Evolutionary conservation across 35 echinoderm and acorn worm species (phyloP).

Genomic region (Strongylocentrotus purpuratus): DNA sequence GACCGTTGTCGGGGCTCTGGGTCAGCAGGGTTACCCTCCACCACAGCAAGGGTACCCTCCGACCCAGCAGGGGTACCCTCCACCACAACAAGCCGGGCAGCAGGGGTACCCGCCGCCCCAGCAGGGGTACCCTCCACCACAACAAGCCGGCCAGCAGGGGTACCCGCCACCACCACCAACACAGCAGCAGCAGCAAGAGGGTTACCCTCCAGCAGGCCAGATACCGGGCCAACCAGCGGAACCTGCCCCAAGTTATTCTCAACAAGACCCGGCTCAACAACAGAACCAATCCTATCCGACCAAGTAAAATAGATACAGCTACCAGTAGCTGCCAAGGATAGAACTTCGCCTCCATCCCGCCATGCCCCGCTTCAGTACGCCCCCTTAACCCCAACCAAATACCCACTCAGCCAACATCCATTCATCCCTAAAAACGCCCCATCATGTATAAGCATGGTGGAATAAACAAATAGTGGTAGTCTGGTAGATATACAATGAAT

Average conservation of each 20-base stretch:
- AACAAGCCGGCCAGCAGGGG: not conserved
- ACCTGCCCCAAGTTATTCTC: not conserved
- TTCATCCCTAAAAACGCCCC: no score
- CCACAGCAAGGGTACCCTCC: not conserved
- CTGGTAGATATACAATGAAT: no score
- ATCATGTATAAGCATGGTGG: no score
- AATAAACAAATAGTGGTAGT: no score
- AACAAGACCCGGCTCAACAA: not conserved
- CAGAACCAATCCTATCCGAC: not conserved
- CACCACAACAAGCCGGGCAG: not conserved
- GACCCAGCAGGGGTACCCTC: not conserved
- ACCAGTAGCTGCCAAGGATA: no score
- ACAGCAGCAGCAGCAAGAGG: not conserved
- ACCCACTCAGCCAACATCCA: no score
- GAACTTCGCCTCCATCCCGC: no score
- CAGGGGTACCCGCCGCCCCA: not conserved
- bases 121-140: not conserved
- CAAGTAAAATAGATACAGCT: not conserved
- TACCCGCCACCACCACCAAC: not conserved
- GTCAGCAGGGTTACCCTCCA: no score
- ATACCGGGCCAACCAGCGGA: conserved; percentile 18
- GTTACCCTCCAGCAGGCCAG: not conserved
- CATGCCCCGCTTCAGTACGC: no score
- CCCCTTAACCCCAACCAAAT: no score
- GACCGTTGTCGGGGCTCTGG: not conserved